Evolutionary conservation across 1,140 invertebrate species (phyloP), one percentile per base, ranked within the genome.

Genomic region (Saccostrea glomerata): DNA sequence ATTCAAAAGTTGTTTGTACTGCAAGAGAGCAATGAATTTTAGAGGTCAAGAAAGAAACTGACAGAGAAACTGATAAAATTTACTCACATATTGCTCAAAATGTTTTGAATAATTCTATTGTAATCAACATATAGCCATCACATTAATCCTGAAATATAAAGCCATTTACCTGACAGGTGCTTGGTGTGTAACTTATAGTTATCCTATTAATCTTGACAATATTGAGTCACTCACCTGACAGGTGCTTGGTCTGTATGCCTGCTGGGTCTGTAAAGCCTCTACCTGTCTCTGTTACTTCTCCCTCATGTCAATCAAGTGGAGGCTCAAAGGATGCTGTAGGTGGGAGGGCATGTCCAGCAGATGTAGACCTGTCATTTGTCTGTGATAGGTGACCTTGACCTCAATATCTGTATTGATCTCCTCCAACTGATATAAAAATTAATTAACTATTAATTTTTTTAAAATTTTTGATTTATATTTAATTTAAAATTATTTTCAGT

Each of bases 131-230:
- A 47, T 47, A 47, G 47, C 9, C 47, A 47, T 47, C 47, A 47
- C 9, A 47, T 47, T 47, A 47, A 47, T 47, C 9, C 47, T 47
- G 47, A 47, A 47, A 47, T 47, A 47, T 47, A 1, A 6, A 47
- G 5, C 47, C 47, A 47, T 2, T 36, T 1, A 36, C 30, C 30
- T 36, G 30, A 36, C 30, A 36, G 30, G 30, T 36, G 2, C 30
- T 36, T 36, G 93, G 93, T 87, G 93, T 92, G 86, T 91, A 92
- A n/a, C n/a, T n/a, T n/a, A n/a, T n/a, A n/a, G n/a, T n/a, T n/a
- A 47, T 47, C 40, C 2, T 47, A 47, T 47, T 47, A 47, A 47
- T 47, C 40, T 6, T 47, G 40, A 47, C n/a, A 89, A 83, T 20
- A 83, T n/a, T 2, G 1, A 25, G 13, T 13, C 47, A 30, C 77